Base-by-base conservation (phyloP, 2,797 vertebrate species). In the Cyclopterus lumpus region DNA sequence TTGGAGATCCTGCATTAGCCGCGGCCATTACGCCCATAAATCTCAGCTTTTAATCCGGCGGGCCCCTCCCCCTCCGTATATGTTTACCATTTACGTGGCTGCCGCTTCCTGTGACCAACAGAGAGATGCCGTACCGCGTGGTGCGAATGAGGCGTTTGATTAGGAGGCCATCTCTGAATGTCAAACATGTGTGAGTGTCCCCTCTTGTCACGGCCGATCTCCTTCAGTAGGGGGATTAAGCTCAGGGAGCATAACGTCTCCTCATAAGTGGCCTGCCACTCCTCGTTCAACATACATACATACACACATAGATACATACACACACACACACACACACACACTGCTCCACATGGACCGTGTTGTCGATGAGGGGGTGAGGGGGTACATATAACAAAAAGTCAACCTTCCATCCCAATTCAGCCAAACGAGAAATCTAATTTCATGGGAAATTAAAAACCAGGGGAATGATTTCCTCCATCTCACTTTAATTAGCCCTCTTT, bases 371-470 rank as follows among this genome's bases (percentile, higher is more conserved):
- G 51, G 49, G 51, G 26, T 3, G 4, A 16, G 5, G 2, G 28
- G 53, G 66, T 62, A 59, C 6, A 32, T 55, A 77, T 71, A 46
- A 64, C 40, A 65, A 40, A 79, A 77, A 42, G 30, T 54, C 57
- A 71, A 32, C 77, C 63, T 74, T 82, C 77, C 63, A 57, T 80
- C 70, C 42, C 24, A 53, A 81, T 67, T 68, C 82, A 83, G 62
- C 73, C 76, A 86, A 86, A 89, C 71, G 74, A 86, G 62, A 90
- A 90, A 90, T 88, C 69, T 89, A 80, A 93, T 93, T 93, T 93
- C 85, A 87, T 85, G 84, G 89, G 82, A 91, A 89, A 90, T 90
- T 88, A 24, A 34, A 71, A 71, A 71, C 77, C 63, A 26, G 12
- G 30, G 72, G 55, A 83, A 80, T 83, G 42, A 89, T 80, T 80